Conservation (phyloP, 2,888 invertebrate genomes). For the Gari tellinella region DNA sequence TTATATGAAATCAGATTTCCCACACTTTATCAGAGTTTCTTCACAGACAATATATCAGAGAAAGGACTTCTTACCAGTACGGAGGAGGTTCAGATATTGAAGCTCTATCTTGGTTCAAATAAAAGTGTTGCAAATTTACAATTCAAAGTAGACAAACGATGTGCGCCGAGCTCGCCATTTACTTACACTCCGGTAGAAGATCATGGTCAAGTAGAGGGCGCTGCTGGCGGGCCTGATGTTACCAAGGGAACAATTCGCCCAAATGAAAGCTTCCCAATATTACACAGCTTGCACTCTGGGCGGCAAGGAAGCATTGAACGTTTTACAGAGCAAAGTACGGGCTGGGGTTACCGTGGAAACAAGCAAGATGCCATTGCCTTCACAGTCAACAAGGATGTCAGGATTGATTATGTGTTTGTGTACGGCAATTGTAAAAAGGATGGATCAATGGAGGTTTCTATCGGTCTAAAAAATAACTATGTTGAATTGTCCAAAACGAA, state of each 20-base stretch:
- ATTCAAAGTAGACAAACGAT: constrained; percentile 34
- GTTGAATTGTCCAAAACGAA: constrained; percentile 16
- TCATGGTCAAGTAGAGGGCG: no score
- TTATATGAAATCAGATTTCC: constrained; percentile 46
- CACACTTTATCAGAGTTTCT: constrained; percentile 44
- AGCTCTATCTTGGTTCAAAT: constrained; percentile 35
- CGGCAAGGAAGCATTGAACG: constrained; percentile 16
- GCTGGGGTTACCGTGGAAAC: constrained; percentile 47
- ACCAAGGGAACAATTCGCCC: no score
- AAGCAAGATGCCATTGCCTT: constrained; percentile 51
- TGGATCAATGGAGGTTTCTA: constrained; percentile 17
- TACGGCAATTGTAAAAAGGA: constrained; percentile 38
- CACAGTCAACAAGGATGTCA: constrained; percentile 21
- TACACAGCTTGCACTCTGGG: constrained; percentile 6
- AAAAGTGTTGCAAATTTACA: constrained; percentile 13
- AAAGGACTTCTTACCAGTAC: constrained; percentile 33
- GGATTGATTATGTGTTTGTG: constrained; percentile 31
- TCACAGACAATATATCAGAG: constrained; percentile 48
- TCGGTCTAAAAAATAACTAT: constrained; percentile 24
- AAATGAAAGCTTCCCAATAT: constrained; percentile 20
- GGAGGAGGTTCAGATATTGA: constrained; percentile 51
- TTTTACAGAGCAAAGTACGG: constrained; percentile 28
- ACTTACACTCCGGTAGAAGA: background rate
- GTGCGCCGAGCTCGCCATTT: constrained; percentile 31
- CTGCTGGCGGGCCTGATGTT: no score